Conservation (phyloP, 2,888 invertebrate genomes). For the Caenorhabditis sulstoni region DNA sequence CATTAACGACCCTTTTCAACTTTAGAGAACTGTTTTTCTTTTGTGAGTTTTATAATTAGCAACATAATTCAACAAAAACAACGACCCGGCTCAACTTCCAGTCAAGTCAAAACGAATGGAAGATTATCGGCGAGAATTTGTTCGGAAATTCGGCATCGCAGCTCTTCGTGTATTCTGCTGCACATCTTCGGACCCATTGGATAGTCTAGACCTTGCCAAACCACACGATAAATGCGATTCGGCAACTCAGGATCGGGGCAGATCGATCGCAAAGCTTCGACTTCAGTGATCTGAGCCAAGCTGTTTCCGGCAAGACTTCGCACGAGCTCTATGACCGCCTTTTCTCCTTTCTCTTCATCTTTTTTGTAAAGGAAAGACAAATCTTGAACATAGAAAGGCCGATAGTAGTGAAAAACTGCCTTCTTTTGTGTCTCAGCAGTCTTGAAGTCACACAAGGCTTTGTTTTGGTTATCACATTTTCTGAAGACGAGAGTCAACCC, state of each 20-base stretch:
- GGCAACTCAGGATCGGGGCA: slow-evolving; percentile 68
- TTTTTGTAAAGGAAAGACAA: slow-evolving; percentile 73
- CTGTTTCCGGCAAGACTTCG: slow-evolving; percentile 53
- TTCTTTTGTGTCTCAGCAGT: neutral
- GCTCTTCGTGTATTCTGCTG: slow-evolving; percentile 70
- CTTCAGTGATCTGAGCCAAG: slow-evolving; percentile 62
- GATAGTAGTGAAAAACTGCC: slow-evolving; percentile 54
- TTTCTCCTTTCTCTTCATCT: slow-evolving; percentile 39
- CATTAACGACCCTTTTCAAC: neutral
- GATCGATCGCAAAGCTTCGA: slow-evolving; percentile 61
- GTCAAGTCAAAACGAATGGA: slow-evolving; percentile 60
- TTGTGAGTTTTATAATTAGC: neutral
- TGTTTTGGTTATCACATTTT: slow-evolving; percentile 28
- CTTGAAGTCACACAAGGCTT: slow-evolving; percentile 19
- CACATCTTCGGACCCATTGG: slow-evolving; percentile 67
- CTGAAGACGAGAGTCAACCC: slow-evolving; percentile 66
- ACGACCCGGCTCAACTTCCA: neutral
- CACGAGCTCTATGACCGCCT: slow-evolving; percentile 44
- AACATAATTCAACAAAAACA: slow-evolving; percentile 4
- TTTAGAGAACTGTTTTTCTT: neutral
- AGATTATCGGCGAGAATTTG: slow-evolving; percentile 30
- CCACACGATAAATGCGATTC: slow-evolving; percentile 76
- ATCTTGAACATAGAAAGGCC: slow-evolving; percentile 71
- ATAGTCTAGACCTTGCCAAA: slow-evolving; percentile 69
- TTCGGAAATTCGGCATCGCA: slow-evolving; percentile 39